phyloP scores from a whole-genome alignment of 2,797 vertebrate genomes.

The Lophotriccus pileatus region DNA sequence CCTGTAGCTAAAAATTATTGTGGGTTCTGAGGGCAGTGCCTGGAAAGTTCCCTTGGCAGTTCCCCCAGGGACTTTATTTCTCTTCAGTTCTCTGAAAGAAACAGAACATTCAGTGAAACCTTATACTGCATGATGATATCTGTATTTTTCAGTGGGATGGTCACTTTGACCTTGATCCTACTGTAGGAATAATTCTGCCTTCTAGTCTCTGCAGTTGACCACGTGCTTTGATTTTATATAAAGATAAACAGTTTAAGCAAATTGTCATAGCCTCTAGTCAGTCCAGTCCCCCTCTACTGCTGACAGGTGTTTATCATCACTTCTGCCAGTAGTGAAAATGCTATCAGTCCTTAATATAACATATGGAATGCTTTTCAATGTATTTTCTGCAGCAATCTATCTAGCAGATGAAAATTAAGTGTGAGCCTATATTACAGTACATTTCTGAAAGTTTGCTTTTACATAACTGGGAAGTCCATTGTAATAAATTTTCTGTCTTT shows the following conservation, averaged over 20 bases:
- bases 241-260: not conserved
- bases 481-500: not conserved
- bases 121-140: not conserved
- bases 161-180: not conserved
- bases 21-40: not conserved
- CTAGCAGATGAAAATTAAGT: not conserved
- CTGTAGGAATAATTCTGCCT: not conserved
- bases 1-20: not conserved
- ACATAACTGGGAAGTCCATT: not conserved
- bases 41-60: not conserved
- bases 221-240: not conserved
- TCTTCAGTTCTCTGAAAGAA: not conserved
- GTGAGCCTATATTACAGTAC: not conserved
- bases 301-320: conserved; percentile 11
- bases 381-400: not conserved
- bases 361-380: not conserved
- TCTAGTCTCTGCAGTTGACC: not conserved
- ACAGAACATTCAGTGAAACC: not conserved
- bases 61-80: not conserved
- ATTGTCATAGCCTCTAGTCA: not conserved
- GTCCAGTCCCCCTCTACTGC: not conserved
- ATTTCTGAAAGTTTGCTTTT: not conserved
- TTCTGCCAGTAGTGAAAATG: conserved; percentile 8
- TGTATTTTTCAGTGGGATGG: not conserved
- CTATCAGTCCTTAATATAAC: not conserved